These are phyloP conservation scores for Drosophila histrio DNA, from an alignment of 2,888 invertebrate species.

Conservation along the genomic window DNA sequence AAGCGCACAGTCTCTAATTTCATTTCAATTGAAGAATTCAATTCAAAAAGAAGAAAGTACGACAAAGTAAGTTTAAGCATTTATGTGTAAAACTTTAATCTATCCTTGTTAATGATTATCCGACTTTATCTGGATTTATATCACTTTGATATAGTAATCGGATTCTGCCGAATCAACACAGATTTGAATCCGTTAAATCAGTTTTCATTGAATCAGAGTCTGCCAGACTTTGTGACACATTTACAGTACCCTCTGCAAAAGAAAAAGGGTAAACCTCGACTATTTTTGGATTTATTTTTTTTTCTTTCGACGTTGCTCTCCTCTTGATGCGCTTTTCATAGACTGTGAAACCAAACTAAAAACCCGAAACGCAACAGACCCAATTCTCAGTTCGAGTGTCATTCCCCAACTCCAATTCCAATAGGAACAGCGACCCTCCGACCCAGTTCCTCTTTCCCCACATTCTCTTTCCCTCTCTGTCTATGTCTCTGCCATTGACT, in stretches of 20 bases:
- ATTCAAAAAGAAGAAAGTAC: too few relatives aligned
- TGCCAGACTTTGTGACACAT: not conserved
- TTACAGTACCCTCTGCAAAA: not conserved
- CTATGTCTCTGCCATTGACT: too few relatives aligned
- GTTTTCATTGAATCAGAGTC: not conserved
- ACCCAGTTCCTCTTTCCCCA: not conserved
- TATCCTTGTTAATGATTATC: too few relatives aligned
- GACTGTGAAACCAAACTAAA: constrained; percentile 8
- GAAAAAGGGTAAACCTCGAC: not conserved
- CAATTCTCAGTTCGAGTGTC: constrained; percentile 9
- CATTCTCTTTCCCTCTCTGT: not conserved
- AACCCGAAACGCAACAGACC: constrained; percentile 8
- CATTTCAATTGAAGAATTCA: too few relatives aligned
- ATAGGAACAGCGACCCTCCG: constrained; percentile 4
- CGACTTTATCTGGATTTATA: too few relatives aligned
- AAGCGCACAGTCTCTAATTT: too few relatives aligned
- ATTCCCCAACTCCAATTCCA: constrained; percentile 2
- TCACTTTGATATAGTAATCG: too few relatives aligned
- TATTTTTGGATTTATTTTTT: not conserved
- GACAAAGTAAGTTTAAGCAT: too few relatives aligned
- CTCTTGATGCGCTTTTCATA: constrained; percentile 43
- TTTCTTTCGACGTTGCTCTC: not conserved
- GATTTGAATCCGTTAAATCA: too few relatives aligned
- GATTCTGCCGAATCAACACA: not conserved
- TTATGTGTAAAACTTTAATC: too few relatives aligned